These are phyloP conservation scores for Helleia helle DNA, from an alignment of 2,888 invertebrate species.

Conservation along the genomic window DNA sequence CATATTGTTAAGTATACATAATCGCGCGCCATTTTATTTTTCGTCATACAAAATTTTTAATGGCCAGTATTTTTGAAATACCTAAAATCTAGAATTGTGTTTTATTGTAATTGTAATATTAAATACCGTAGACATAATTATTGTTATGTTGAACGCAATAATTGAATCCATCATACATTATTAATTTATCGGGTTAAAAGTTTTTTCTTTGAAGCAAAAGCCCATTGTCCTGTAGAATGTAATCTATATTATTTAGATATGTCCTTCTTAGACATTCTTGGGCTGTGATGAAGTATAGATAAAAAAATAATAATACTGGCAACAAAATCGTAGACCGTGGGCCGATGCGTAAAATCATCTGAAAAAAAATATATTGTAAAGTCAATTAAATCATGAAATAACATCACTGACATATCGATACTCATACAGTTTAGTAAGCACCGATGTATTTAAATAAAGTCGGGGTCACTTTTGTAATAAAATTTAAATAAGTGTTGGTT, in stretches of 20 bases:
- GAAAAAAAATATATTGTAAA: slow-evolving; percentile 20
- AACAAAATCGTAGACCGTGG: slow-evolving; percentile 18
- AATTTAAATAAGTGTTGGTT: background rate
- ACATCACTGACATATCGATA: slow-evolving; percentile 32
- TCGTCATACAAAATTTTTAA: no score
- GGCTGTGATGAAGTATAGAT: slow-evolving; percentile 40
- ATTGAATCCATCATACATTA: no score
- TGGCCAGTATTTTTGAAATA: no score
- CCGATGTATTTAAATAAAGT: background rate
- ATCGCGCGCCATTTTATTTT: no score
- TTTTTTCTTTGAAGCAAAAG: no score
- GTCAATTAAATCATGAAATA: slow-evolving; percentile 35
- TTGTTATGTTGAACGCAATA: no score
- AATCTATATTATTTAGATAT: slow-evolving; percentile 28
- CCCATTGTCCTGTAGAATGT: slow-evolving; percentile 18
- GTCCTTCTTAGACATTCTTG: slow-evolving; percentile 40
- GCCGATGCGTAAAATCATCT: slow-evolving; percentile 18
- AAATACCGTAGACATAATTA: no score
- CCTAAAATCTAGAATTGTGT: background rate
- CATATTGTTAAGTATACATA: background rate
- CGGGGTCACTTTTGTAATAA: slow-evolving; percentile 10
- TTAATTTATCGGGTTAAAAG: no score
- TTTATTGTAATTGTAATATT: slow-evolving; percentile 3
- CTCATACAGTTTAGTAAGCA: slow-evolving; percentile 1
- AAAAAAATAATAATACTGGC: slow-evolving; percentile 23